Conservation (phyloP, 2,888 invertebrate genomes). For the Drosophila longiperda region DNA sequence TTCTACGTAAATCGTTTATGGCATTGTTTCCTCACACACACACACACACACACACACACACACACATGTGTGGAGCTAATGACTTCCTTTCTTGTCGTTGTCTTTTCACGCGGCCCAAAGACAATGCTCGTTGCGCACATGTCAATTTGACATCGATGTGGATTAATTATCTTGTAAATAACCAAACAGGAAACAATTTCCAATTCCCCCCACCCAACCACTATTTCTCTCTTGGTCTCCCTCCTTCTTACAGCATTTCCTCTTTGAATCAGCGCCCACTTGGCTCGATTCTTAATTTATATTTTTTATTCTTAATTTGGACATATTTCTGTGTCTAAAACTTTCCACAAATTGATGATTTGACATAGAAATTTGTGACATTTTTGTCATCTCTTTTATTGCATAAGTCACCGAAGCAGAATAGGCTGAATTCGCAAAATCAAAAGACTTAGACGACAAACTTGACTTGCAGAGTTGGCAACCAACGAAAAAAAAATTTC, state of each 20-base stretch:
- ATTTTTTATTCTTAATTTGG: neutral
- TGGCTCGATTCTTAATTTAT: neutral
- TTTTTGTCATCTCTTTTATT: constrained; percentile 7
- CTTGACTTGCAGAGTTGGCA: constrained; percentile 34
- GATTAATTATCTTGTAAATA: constrained; percentile 70
- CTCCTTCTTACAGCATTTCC: constrained; percentile 9
- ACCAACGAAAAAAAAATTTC: neutral
- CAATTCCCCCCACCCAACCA: neutral
- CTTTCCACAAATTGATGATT: neutral
- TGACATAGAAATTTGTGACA: constrained; percentile 2
- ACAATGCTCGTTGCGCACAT: constrained; percentile 48
- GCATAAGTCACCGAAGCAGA: constrained; percentile 14
- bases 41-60: constrained; percentile 10
- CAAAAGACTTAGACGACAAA: constrained; percentile 66
- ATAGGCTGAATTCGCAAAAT: constrained; percentile 7
- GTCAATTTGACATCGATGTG: constrained; percentile 72
- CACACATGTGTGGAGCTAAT: constrained; percentile 31
- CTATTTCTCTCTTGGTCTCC: neutral
- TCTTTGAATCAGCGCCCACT: constrained; percentile 6
- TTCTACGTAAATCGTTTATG: constrained; percentile 39
- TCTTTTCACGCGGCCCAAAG: constrained; percentile 22
- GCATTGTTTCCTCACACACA: constrained; percentile 42
- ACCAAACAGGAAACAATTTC: constrained; percentile 58
- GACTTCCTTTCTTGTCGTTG: constrained; percentile 52
- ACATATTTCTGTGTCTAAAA: neutral